Percentiles rank a stretch among this genome's conserved stretches.
Evolutionary conservation across 2,113 vertebrate genomes (phyloP).

Genomic region (Leptobrachium leishanense): DNA sequence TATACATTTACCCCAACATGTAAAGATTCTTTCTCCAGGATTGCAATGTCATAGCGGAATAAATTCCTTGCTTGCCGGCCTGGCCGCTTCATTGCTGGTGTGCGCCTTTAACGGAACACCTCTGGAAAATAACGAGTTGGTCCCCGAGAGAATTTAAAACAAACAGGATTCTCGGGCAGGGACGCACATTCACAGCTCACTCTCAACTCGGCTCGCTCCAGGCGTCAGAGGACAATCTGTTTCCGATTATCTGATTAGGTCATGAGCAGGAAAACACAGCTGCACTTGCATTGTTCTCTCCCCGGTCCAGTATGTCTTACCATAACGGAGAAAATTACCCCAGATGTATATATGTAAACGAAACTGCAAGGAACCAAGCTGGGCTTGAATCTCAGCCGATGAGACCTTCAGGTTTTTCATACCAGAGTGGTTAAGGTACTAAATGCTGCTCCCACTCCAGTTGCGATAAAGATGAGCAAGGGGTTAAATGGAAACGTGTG

Average conservation of each 20-base stretch:
- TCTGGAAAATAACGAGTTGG: not conserved
- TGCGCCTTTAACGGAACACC: not conserved
- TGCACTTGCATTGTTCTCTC: slow-evolving; percentile 6
- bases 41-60: too few species aligned
- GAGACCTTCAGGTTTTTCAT: not conserved
- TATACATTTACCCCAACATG: too few species aligned
- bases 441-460: too few species aligned
- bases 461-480: too few species aligned
- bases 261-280: slow-evolving; percentile 23
- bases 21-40: too few species aligned
- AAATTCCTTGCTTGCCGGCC: not conserved
- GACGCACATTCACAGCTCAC: slow-evolving; percentile 14
- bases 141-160: not conserved
- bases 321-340: not conserved
- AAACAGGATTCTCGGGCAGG: slow-evolving; percentile 4
- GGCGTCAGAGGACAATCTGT: slow-evolving; percentile 25
- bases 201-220: not conserved
- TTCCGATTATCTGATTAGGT: slow-evolving; percentile 27
- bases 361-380: not conserved
- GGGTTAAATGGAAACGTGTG: too few species aligned
- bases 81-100: not conserved
- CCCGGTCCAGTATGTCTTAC: not conserved
- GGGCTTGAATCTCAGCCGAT: not conserved
- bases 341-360: slow-evolving; percentile 1
- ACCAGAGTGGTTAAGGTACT: too few species aligned